These are phyloP conservation scores for Zygogramma bicolorata DNA, from an alignment of 2,888 invertebrate species.

Conservation along the genomic window DNA sequence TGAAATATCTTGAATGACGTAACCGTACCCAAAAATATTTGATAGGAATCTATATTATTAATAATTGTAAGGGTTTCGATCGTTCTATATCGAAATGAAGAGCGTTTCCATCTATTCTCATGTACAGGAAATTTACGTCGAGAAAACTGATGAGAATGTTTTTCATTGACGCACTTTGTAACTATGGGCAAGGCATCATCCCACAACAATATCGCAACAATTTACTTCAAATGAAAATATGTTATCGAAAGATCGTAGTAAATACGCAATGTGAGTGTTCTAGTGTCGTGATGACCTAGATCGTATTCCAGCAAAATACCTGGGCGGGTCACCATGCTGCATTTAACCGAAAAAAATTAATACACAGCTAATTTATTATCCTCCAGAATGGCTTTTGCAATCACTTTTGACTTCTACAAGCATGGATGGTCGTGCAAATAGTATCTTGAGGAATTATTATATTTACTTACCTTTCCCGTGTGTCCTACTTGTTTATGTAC, in stretches of 20 bases:
- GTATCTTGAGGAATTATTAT: constrained; percentile 40
- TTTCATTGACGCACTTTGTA: constrained; percentile 27
- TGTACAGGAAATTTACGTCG: too few species aligned
- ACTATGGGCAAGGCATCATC: constrained; percentile 38
- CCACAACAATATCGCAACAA: constrained; percentile 37
- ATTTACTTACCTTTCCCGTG: constrained; percentile 38
- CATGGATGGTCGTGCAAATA: constrained; percentile 48
- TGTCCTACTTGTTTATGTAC: constrained; percentile 43
- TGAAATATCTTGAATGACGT: too few species aligned
- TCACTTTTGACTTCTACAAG: constrained; percentile 41
- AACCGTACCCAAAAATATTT: too few species aligned
- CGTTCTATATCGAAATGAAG: too few species aligned
- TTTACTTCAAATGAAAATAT: constrained; percentile 39
- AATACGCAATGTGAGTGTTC: constrained; percentile 43
- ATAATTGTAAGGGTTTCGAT: too few species aligned
- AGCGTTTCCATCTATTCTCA: too few species aligned
- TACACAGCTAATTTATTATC: constrained; percentile 46
- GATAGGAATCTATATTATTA: too few species aligned
- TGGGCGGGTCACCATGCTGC: constrained; percentile 43
- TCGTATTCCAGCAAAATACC: constrained; percentile 40
- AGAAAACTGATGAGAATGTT: too few species aligned
- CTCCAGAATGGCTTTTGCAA: constrained; percentile 44
- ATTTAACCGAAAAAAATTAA: constrained; percentile 47
- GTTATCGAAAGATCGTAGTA: constrained; percentile 42
- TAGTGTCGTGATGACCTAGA: constrained; percentile 47